Base-by-base conservation (phyloP, 2,888 invertebrate genomes). In the Herminia tarsipennalis region DNA sequence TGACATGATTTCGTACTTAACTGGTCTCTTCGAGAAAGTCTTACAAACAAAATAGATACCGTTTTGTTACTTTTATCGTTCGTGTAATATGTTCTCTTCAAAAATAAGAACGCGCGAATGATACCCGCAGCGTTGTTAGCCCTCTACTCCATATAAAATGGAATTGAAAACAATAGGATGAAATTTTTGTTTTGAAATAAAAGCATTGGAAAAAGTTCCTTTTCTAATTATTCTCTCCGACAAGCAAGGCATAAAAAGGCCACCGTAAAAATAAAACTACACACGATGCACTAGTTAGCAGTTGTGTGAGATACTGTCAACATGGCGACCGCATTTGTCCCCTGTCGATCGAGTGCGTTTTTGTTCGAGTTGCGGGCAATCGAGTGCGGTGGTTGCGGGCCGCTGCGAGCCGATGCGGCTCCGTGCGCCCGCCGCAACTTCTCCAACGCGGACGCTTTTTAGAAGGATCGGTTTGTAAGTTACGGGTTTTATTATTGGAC, bases 361-460 rank as follows among this genome's bases (percentile, higher is more conserved):
- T 62, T 62, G 41, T 44, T 40, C 20, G 12, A 20, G 30, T 29
- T 28, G 27, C 14, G 41, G 40, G 18, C 25, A 34, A 45, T 46
- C 37, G 41, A 14, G 43, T 17, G 36, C 27, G 30, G 37, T 20
- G 12, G 28, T 12, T 12, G 30, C 22, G 39, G 43, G 21, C 20
- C 18, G 16, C 6, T 3, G 22, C 22, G 32, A 9, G 10, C 4
- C 21, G n/a, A 8, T 5, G n/a, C 18, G 40, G 25, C 33, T 6
- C 12, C 16, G 5, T n/a, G 10, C 47, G 3, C 25, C 45, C 30
- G 6, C 40, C 30, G 21, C 42, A 20, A 41, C 50, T 46, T 28
- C n/a, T n/a, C n/a, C n/a, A n/a, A n/a, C n/a, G 40, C 28, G 38
- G 35, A 21, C 30, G 18, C 48, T 46, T 46, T 55, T 43, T 46